Base-by-base conservation (phyloP, 2,113 vertebrate species). In the Toxotes jaculatrix region DNA sequence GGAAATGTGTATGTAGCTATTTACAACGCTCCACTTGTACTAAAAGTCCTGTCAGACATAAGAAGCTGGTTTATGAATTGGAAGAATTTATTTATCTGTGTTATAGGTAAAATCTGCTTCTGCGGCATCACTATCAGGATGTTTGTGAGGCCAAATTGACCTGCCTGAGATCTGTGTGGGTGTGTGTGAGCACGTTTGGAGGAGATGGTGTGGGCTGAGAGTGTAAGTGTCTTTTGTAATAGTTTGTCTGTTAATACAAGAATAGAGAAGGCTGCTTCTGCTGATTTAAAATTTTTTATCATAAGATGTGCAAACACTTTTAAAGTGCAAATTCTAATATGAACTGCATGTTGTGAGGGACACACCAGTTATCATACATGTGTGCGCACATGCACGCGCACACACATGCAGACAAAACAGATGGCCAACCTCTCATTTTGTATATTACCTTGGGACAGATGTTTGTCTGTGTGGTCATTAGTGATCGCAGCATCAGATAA, bases 381-480 rank as follows among this genome's bases (percentile, higher is more conserved):
- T 51, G 36, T n/a, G 16, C 5, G 5, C 71, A 57, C 21, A 38
- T 42, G 17, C 49, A 59, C 80, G 36, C 59, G 66, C 55, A 73
- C 69, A 27, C 40, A 34, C 57, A 66, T 55, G 69, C 8, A 2
- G 43, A 55, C 77, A 63, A 71, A 87, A 75, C 92, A 94, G 87
- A 91, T 94, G 91, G 91, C 72, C 89, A 60, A 73, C 71, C 88
- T 87, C 88, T 92, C 86, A 84, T 82, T 89, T 89, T 87, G 78
- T 67, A 74, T 49, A 87, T 90, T 90, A 88, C 89, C 89, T 66
- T 32, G 85, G 87, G 92, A 93, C 93, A 93, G 92, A 92, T 94
- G 93, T 93, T 94, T 91, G 91, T 83, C 87, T 90, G 86, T 93
- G 92, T 91, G 91, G 91, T 92, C 92, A 92, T 94, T 93, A 94